Percentiles rank a stretch among this genome's conserved stretches.
Conservation (phyloP, 2,113 vertebrate genomes). For the Calidris pugnax region DNA sequence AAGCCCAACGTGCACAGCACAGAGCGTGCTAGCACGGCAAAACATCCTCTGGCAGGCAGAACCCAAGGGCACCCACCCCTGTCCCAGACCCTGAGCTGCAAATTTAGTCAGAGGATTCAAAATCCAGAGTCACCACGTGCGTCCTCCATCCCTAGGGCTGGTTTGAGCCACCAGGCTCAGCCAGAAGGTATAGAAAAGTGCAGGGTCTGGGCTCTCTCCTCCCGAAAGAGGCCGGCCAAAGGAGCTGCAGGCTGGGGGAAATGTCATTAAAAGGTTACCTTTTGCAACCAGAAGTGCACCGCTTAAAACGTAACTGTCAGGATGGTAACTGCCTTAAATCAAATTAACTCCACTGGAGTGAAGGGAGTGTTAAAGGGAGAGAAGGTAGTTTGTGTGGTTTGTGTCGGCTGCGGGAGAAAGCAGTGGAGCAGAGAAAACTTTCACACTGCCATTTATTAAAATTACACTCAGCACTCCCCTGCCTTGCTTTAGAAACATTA, state of each 20-base stretch:
- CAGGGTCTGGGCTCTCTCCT: neutral
- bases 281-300: rapidly evolving
- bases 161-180: neutral
- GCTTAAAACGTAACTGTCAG: constrained; percentile 1
- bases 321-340: constrained; percentile 9
- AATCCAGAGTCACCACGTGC: rapidly evolving
- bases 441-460: constrained; percentile 22
- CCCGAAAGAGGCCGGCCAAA: neutral
- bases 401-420: neutral
- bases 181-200: no score
- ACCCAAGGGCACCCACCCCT: neutral
- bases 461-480: constrained; percentile 8
- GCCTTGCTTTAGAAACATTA: neutral
- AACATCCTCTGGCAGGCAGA: neutral
- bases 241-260: neutral
- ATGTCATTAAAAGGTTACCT: neutral
- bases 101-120: neutral
- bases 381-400: neutral
- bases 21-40: neutral
- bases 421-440: constrained; percentile 18
- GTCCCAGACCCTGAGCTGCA: neutral
- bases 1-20: neutral
- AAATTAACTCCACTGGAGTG: constrained; percentile 15
- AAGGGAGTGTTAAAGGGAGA: neutral
- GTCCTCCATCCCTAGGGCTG: neutral